A percentile compares a stretch with the other conserved stretches of the same genome.
phyloP scores from a whole-genome alignment of 2,888 invertebrate genomes.

The Macaria liturata region DNA sequence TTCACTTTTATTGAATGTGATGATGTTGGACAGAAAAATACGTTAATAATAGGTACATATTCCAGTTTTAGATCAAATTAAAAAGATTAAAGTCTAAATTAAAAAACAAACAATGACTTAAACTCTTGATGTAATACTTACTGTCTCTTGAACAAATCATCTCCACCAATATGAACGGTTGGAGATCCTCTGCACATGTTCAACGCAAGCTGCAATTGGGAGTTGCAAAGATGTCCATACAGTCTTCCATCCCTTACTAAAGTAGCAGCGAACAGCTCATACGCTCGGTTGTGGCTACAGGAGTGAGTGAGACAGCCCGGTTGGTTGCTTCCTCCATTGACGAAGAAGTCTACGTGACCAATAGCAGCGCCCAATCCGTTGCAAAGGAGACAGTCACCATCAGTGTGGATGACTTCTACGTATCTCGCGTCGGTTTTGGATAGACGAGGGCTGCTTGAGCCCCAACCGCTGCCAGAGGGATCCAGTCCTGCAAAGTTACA shows the following conservation, averaged over 20 bases:
- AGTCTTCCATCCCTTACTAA: conserved; percentile 39
- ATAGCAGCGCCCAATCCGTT: conserved; percentile 88
- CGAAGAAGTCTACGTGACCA: conserved; percentile 94
- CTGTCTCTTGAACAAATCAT: conserved; percentile 46
- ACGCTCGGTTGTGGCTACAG: conserved; percentile 59
- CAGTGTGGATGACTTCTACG: conserved; percentile 68
- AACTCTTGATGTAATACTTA: conserved; percentile 33
- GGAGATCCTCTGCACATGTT: conserved; percentile 49
- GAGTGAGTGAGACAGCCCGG: conserved; percentile 58
- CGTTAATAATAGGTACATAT: no score
- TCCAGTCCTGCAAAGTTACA: conserved; percentile 49
- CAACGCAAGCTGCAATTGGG: conserved; percentile 39
- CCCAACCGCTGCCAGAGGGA: conserved; percentile 54
- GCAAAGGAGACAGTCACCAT: conserved; percentile 44
- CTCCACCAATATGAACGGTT: conserved; percentile 49
- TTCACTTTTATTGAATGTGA: no score
- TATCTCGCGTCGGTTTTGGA: conserved; percentile 50
- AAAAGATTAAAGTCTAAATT: no score
- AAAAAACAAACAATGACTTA: no score
- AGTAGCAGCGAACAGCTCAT: conserved; percentile 54
- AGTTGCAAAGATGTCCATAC: conserved; percentile 46
- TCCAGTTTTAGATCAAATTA: no score
- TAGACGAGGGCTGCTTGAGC: conserved; percentile 42
- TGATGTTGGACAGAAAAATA: no score
- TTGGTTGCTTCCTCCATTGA: conserved; percentile 91